Evolutionary conservation across 2,113 vertebrate genomes (phyloP), one percentile per base, ranked within the genome.

Genomic region (Hystrix cristata): DNA sequence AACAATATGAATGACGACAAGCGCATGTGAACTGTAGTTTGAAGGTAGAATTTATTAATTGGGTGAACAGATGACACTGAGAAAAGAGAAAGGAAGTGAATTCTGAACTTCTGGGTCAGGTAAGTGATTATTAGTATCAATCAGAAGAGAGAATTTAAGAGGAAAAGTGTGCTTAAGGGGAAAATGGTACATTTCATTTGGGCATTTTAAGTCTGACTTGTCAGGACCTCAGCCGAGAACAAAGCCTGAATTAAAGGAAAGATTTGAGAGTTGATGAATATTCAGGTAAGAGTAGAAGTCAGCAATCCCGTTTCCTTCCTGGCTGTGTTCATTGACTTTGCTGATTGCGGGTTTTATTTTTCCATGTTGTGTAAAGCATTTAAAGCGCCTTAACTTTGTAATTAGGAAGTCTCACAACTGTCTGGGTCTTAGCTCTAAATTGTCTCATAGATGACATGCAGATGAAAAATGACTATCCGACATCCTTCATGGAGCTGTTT

Each of bases 81-180:
- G 31, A 18, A 43, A 92, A 80, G 25, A 79, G 29, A 74, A 82
- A 71, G 27, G 23, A 88, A 67, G 7, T 84, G 31, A 57, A 16
- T 57, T 65, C 27, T 10, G 34, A 18, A 55, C 87, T 92, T 91
- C 85, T 79, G 7, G 34, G 64, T 83, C 38, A 74, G 25, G 8
- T 71, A 34, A 79, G n/a, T 80, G 59, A 83, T 59, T 86, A 7
- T 81, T 74, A 29, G 3, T 88, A 18, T 69, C 64, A 67, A 69
- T 96, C 27, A 90, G 62, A 71, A 95, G 62, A 81, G 78, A n/a
- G 29, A 57, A 81, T 91, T 90, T 65, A 74, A 12, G 80, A 88
- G 55, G 57, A 81, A 95, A 86, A 21, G 8, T 46, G 57, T 67
- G 25, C 91, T 71, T 90, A 25, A 8, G 21, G 31, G 48, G 23